phyloP scores from a whole-genome alignment of 35 echinoderm and acorn worm genomes.

The Chiridota heheva region DNA sequence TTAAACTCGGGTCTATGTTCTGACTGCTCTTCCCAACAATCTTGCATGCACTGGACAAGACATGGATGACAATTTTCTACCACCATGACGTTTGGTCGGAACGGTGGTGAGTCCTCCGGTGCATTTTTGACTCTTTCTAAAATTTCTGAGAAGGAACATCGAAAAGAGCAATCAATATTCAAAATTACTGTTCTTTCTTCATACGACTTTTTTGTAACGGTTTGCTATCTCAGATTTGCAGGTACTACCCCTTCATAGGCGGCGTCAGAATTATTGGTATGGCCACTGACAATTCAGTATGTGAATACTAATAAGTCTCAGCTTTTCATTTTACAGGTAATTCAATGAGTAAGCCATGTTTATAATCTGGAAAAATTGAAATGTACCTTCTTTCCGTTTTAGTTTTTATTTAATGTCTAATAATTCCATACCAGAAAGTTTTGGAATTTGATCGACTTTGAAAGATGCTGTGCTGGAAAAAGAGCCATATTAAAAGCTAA shows the following conservation, averaged over 20 bases:
- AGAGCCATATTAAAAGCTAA: too few species aligned
- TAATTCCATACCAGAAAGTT: too few species aligned
- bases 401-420: too few species aligned
- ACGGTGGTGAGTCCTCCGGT: conserved; percentile 55
- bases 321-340: neutral
- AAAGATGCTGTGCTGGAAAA: too few species aligned
- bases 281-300: neutral
- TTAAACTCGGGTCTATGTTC: conserved; percentile 90
- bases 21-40: conserved; percentile 80
- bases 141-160: conserved; percentile 69
- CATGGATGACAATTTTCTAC: conserved; percentile 73
- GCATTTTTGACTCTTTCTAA: conserved; percentile 79
- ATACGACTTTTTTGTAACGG: too few species aligned
- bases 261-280: neutral
- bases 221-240: neutral
- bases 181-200: too few species aligned
- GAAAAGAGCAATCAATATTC: neutral
- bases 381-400: too few species aligned
- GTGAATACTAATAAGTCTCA: neutral
- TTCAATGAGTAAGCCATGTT: too few species aligned
- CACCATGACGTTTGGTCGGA: conserved; percentile 84
- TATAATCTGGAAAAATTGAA: too few species aligned
- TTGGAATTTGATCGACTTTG: too few species aligned
- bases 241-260: neutral
- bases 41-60: conserved; percentile 76